phyloP scores from a whole-genome alignment of 2,797 vertebrate species.

The Epinephelus malabaricus region DNA sequence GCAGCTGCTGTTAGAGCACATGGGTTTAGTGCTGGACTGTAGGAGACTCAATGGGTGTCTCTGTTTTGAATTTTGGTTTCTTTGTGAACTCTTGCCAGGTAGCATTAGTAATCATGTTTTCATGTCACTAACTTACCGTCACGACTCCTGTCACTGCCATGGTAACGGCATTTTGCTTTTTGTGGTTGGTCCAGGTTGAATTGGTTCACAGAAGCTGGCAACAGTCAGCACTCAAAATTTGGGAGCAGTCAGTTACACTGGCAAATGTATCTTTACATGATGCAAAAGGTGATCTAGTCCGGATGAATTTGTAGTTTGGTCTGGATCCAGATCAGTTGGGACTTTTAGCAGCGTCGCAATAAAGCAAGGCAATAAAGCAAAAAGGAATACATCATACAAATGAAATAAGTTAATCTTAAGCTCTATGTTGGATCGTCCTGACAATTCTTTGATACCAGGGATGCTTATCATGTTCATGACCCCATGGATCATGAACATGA shows the following conservation, averaged over 20 bases:
- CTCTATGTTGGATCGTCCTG: neutral
- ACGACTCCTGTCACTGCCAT: neutral
- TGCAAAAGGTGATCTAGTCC: neutral
- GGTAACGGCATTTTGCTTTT: neutral
- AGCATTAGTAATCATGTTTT: neutral
- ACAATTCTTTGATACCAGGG: neutral
- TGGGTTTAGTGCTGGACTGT: neutral
- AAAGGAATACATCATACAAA: neutral
- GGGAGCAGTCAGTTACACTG: neutral
- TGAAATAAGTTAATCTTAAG: too few relatives aligned
- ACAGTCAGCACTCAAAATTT: neutral
- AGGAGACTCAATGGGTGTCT: neutral
- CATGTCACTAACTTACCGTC: neutral
- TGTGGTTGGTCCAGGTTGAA: neutral
- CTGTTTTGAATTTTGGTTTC: neutral
- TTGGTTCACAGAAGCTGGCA: neutral
- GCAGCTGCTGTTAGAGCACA: neutral
- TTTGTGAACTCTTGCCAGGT: neutral
- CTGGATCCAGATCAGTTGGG: neutral
- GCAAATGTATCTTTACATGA: neutral
- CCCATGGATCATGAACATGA: too few relatives aligned
- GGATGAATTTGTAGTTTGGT: neutral
- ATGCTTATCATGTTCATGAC: too few relatives aligned
- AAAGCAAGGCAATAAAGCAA: neutral
- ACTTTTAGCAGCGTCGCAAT: rapidly evolving